Base-by-base conservation (phyloP, 2,888 invertebrate species). In the Pelosia muscerda region DNA sequence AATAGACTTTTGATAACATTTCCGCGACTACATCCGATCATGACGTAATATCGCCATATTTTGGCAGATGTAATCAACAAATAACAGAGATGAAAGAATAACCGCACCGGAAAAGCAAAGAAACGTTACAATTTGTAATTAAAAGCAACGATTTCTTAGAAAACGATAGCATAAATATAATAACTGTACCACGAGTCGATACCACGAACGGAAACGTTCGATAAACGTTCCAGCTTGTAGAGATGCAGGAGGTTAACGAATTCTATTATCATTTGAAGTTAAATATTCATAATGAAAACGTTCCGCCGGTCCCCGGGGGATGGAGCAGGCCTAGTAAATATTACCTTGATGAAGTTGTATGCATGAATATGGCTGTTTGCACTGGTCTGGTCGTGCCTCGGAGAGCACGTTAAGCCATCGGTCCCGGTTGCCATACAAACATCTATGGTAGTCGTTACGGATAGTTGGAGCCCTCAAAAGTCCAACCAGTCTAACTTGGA, bases 191-290 rank as follows among this genome's bases (percentile, higher is more conserved):
- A 72, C 75, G 69, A 73, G 74, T 79, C 85, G 84, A 85, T 90
- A 89, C 84, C 75, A 63, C 73, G 86, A 90, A 88, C 89, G 91
- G 92, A 92, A 92, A 88, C 88, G 84, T 71, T 82, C 88, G 91
- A 90, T 93, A 91, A 92, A 91, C 87, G 88, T 76, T 87, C 85
- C 80, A 83, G 82, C 87, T 87, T 81, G 85, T 82, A 65, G 80
- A 81, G 83, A 77, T 79, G 74, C 78, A 64, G 71, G 77, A 73
- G 68, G 78, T 77, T 86, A 86, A 86, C 86, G 8, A 86, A 84
- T 88, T 88, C 89, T 88, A 90, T 89, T 88, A 91, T 85, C 85
- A 86, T 86, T 88, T 82, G 74, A 84, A 87, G 89, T 92, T 90
- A 91, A 90, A 90, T 90, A 90, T 88, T 90, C 88, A 87, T 88